These are phyloP conservation scores for Pseudorhombus dupliciocellatus DNA, from an alignment of 2,113 vertebrate genomes.

Conservation along the genomic window DNA sequence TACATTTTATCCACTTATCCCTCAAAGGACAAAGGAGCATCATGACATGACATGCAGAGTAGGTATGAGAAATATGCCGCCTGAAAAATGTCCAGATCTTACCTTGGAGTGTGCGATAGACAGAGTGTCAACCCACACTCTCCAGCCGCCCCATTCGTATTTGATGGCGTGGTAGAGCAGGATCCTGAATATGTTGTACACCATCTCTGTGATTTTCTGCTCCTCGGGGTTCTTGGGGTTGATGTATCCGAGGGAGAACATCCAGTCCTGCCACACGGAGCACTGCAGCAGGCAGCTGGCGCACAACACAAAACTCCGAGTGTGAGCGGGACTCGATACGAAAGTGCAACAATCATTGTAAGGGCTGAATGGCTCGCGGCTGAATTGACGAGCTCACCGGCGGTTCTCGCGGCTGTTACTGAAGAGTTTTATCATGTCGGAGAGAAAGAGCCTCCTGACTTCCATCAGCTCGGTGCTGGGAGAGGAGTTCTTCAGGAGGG, in stretches of 20 bases:
- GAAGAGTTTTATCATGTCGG: slow-evolving; percentile 99
- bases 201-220: slow-evolving; percentile 99
- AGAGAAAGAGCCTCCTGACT: slow-evolving; percentile 95
- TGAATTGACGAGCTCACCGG: slow-evolving; percentile 83
- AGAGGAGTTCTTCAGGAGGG: slow-evolving; percentile 95
- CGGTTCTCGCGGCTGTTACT: slow-evolving; percentile 98
- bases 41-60: too few species aligned
- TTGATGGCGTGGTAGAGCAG: slow-evolving; percentile 99
- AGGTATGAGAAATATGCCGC: neutral
- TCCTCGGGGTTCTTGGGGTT: slow-evolving; percentile 98
- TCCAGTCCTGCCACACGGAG: slow-evolving; percentile 99
- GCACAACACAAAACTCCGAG: slow-evolving; percentile 11
- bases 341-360: neutral
- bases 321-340: neutral
- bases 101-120: slow-evolving; percentile 99
- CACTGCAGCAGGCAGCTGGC: slow-evolving; percentile 96
- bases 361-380: neutral
- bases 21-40: neutral
- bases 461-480: slow-evolving; percentile 98
- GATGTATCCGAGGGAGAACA: slow-evolving; percentile 99
- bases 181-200: slow-evolving; percentile 99
- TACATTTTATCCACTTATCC: neutral
- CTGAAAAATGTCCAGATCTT: slow-evolving; percentile 25
- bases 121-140: slow-evolving; percentile 98
- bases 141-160: slow-evolving; percentile 99